Conservation (phyloP, 2,888 invertebrate species). For the Cosmia pyralina region DNA sequence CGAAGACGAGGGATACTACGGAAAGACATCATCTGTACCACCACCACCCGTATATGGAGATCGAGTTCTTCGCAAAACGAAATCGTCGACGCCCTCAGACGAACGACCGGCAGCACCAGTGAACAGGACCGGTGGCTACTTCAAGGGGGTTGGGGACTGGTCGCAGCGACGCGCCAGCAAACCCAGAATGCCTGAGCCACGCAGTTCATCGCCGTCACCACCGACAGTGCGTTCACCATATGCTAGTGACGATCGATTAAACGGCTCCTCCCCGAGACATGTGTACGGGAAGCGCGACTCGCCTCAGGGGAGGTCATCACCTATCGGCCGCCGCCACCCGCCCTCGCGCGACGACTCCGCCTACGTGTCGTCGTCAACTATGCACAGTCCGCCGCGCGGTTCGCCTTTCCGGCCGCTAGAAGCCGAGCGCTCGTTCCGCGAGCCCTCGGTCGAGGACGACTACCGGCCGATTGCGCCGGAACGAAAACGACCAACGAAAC, state of each 20-base stretch:
- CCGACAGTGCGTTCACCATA: constrained; percentile 85
- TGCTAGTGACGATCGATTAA: constrained; percentile 82
- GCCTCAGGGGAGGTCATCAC: constrained; percentile 84
- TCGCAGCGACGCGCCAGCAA: constrained; percentile 91
- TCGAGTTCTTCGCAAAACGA: constrained; percentile 87
- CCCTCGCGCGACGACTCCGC: constrained; percentile 90
- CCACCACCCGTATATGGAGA: constrained; percentile 86
- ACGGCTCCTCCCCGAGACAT: constrained; percentile 83
- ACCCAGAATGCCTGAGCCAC: constrained; percentile 87
- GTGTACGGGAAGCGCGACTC: constrained; percentile 86
- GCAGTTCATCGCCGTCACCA: constrained; percentile 86
- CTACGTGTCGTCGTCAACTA: constrained; percentile 90
- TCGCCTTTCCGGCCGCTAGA: constrained; percentile 88
- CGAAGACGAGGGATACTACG: constrained; percentile 87
- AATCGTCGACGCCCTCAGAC: constrained; percentile 89
- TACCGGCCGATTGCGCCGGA: constrained; percentile 92
- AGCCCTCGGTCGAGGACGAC: constrained; percentile 88
- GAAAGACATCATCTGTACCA: constrained; percentile 84
- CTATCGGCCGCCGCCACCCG: constrained; percentile 85
- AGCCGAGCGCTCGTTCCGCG: constrained; percentile 85
- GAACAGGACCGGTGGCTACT: constrained; percentile 90
- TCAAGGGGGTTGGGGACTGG: constrained; percentile 95
- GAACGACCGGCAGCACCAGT: constrained; percentile 84
- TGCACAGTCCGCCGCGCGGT: constrained; percentile 90
- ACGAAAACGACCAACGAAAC: constrained; percentile 91